Evolutionary conservation across 2,113 vertebrate genomes (phyloP).

Genomic region (Cyanoramphus novaezelandiae): DNA sequence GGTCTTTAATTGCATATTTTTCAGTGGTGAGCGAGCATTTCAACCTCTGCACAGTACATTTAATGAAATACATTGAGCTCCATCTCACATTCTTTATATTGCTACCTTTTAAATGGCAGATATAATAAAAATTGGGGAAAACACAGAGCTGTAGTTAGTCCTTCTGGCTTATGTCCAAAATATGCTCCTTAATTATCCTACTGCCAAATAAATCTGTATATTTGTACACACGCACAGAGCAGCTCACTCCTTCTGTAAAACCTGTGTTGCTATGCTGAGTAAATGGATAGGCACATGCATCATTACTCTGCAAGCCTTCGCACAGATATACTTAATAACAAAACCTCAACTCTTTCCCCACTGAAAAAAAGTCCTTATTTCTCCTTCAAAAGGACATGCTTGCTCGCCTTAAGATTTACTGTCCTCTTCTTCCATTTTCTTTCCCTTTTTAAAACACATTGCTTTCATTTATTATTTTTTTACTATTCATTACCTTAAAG

Average conservation of each 20-base stretch:
- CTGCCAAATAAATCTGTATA: not conserved
- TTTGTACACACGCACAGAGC: not conserved
- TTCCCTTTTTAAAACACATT: not conserved
- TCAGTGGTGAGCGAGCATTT: not conserved
- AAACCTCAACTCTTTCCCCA: not conserved
- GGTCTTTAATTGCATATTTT: not conserved
- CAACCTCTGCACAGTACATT: not conserved
- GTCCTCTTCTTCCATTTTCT: not conserved
- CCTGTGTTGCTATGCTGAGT: not conserved
- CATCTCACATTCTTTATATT: not conserved
- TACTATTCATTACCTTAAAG: not conserved
- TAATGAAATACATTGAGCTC: not conserved
- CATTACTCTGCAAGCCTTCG: not conserved
- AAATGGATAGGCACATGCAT: not conserved
- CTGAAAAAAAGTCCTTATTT: not conserved
- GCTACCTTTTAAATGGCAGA: not conserved
- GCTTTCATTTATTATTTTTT: not conserved
- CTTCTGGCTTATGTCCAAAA: not conserved
- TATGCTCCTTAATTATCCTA: not conserved
- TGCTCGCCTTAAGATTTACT: not conserved
- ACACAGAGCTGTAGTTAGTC: not conserved
- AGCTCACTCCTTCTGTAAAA: not conserved
- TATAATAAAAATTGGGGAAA: not conserved
- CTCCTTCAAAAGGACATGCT: not conserved
- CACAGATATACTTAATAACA: accelerated